phyloP scores from a whole-genome alignment of 1,140 invertebrate species.

The Trachelipus rathkii region DNA sequence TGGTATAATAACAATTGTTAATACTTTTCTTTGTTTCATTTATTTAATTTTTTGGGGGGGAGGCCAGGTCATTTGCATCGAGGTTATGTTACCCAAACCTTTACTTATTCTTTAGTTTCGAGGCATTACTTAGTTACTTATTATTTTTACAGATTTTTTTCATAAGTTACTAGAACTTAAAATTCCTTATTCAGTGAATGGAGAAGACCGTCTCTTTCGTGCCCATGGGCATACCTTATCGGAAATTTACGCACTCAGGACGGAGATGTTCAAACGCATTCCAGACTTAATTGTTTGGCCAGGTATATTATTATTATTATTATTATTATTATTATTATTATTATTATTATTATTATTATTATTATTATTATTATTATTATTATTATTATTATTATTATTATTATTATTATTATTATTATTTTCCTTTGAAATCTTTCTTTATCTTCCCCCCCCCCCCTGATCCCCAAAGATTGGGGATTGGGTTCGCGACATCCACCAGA shows the following conservation, averaged over 20 bases:
- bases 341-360: neutral
- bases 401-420: neutral
- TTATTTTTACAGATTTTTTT: constrained; percentile 58
- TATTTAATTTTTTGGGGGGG: too few species aligned
- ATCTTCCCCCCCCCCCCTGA: too few species aligned
- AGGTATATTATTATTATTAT: constrained; percentile 50
- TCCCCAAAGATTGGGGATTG: too few species aligned
- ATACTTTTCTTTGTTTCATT: too few species aligned
- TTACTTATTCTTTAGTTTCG: too few species aligned
- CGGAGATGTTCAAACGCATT: constrained; percentile 70
- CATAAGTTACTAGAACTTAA: constrained; percentile 58
- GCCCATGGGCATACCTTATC: constrained; percentile 93
- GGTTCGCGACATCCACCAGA: too few species aligned
- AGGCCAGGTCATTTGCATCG: too few species aligned
- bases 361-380: neutral
- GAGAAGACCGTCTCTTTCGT: constrained; percentile 77
- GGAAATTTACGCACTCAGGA: constrained; percentile 75
- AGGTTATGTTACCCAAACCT: too few species aligned
- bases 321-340: neutral
- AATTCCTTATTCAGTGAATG: constrained; percentile 70
- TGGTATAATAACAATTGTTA: too few species aligned
- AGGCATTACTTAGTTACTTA: neutral
- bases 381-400: neutral
- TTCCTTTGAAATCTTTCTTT: too few species aligned
- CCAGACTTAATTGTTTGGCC: constrained; percentile 94